A percentile compares a stretch with the other conserved stretches of the same genome.
Conservation (phyloP, 2,888 invertebrate species). For the Rhaphigaster nebulosa region DNA sequence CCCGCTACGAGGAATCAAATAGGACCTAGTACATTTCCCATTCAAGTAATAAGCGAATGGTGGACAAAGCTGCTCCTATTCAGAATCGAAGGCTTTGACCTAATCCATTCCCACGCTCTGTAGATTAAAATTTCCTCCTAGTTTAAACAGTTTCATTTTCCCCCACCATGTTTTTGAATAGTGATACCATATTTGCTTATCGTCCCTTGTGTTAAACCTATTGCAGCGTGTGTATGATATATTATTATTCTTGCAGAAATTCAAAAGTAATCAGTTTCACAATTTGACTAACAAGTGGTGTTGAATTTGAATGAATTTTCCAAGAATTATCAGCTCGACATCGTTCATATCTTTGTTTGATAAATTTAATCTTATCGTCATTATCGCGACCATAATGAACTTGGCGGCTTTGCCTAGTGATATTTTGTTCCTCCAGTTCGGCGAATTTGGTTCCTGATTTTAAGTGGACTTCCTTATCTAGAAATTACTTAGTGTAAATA, state of each 20-base stretch:
- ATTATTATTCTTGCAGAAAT: neutral
- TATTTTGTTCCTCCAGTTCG: neutral
- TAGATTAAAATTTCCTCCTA: neutral
- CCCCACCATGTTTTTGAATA: too few relatives aligned
- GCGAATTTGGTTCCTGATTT: neutral
- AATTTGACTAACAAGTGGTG: neutral
- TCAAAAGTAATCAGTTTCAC: neutral
- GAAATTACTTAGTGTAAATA: neutral
- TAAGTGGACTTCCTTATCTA: neutral
- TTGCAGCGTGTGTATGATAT: too few relatives aligned
- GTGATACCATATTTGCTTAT: too few relatives aligned
- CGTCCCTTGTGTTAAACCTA: too few relatives aligned
- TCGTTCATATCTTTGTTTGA: conserved; percentile 15
- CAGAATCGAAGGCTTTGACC: neutral
- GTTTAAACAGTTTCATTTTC: neutral
- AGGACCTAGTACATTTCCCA: too few relatives aligned
- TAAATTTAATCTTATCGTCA: neutral
- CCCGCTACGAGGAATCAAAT: too few relatives aligned
- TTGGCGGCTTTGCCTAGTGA: neutral
- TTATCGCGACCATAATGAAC: neutral
- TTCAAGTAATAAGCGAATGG: neutral
- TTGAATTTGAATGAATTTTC: neutral
- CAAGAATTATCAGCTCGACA: neutral
- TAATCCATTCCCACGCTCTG: neutral
- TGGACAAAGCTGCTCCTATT: neutral